Evolutionary conservation across 2,888 invertebrate genomes (phyloP).

Genomic region (Sinohyriopsis cumingii): DNA sequence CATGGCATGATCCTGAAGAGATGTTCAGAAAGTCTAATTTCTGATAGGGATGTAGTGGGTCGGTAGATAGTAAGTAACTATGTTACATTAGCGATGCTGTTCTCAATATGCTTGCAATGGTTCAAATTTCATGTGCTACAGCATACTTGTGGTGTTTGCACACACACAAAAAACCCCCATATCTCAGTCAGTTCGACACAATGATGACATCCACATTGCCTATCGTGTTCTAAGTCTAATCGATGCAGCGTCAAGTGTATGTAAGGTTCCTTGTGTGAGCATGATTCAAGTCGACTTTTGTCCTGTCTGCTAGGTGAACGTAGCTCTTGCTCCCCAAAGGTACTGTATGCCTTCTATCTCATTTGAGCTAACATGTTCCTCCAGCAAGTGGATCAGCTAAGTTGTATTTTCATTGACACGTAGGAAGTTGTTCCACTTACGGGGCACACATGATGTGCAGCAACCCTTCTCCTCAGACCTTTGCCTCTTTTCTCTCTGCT

Average conservation of each 20-base stretch:
- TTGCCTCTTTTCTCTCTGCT: conserved; percentile 29
- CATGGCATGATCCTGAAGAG: too few species aligned
- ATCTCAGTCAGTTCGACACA: neutral
- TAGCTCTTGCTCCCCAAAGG: neutral
- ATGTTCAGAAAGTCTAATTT: too few species aligned
- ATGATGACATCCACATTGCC: conserved; percentile 17
- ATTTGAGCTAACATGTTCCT: neutral
- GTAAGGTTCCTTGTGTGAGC: conserved; percentile 27
- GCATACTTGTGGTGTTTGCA: conserved; percentile 2
- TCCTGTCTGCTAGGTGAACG: neutral
- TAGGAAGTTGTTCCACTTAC: conserved; percentile 20
- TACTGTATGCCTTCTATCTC: neutral
- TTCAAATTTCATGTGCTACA: conserved; percentile 1
- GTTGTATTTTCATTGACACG: conserved; percentile 24
- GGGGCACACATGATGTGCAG: conserved; percentile 5
- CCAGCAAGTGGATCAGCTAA: conserved; percentile 13
- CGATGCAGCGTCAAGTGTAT: conserved; percentile 18
- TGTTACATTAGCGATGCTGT: too few species aligned
- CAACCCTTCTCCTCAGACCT: conserved; percentile 20
- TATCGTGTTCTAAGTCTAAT: conserved; percentile 6
- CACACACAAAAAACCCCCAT: conserved; percentile 11
- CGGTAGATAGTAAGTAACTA: too few species aligned
- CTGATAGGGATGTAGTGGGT: too few species aligned
- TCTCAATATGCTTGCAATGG: neutral
- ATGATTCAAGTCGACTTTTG: conserved; percentile 5